Percentiles rank a stretch among this genome's conserved stretches.
Conservation (phyloP, 2,797 vertebrate species). For the Sebastolobus altivelis region DNA sequence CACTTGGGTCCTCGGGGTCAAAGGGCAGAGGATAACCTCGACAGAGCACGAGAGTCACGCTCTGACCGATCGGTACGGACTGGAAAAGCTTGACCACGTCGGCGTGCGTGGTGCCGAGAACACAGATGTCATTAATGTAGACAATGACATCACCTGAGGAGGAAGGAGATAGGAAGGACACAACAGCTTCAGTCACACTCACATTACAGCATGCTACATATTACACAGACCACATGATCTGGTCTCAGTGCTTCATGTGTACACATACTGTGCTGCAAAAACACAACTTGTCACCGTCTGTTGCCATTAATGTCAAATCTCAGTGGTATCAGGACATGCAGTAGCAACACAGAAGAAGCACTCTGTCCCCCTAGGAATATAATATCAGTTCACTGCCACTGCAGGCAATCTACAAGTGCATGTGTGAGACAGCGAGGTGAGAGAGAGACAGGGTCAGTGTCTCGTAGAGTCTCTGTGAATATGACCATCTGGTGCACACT, state of each 20-base stretch:
- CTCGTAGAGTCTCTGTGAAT: conserved; percentile 27
- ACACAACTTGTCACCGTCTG: conserved; percentile 42
- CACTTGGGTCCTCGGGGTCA: conserved; percentile 94
- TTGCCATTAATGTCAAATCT: conserved; percentile 37
- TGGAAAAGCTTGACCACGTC: conserved; percentile 99
- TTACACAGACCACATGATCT: conserved; percentile 11
- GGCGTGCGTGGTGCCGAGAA: conserved; percentile 97
- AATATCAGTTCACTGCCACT: conserved; percentile 38
- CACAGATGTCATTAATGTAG: conserved; percentile 99
- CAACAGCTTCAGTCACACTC: conserved; percentile 21
- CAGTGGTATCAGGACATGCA: conserved; percentile 32
- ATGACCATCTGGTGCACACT: conserved; percentile 45
- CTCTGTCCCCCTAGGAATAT: conserved; percentile 23
- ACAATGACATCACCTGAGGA: conserved; percentile 97
- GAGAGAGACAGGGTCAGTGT: conserved; percentile 16
- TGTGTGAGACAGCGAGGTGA: conserved; percentile 40
- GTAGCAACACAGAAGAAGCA: conserved; percentile 29
- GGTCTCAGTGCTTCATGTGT: conserved; percentile 23
- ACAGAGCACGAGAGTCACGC: conserved; percentile 97
- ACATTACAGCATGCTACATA: background rate
- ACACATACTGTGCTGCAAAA: conserved; percentile 47
- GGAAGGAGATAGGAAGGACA: conserved; percentile 13
- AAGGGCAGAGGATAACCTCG: conserved; percentile 98
- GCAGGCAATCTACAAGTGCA: conserved; percentile 21
- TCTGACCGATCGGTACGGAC: conserved; percentile 98